Evolutionary conservation across 2,888 invertebrate species (phyloP), one percentile per base, ranked within the genome.

Genomic region (Chymomyza fuscimana): DNA sequence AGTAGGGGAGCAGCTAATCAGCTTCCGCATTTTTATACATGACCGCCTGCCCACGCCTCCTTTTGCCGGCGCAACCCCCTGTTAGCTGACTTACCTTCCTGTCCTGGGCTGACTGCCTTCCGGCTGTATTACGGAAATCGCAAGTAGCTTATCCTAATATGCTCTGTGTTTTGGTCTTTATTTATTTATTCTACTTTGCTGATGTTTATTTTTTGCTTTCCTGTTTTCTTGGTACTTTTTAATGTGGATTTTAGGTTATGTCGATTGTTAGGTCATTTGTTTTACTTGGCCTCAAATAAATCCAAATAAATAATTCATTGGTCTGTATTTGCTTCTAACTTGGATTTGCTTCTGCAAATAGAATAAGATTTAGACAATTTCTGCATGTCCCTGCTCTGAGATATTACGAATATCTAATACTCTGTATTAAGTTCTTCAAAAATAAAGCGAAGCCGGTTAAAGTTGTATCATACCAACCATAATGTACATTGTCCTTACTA

Each of bases 111-210:
- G 69, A 59, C 72, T 74, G 72, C 61, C 78, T 67, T 68, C 50
- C 76, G 80, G 83, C 67, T 85, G 71, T 83, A 81, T 86, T 76
- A 83, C 81, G 87, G 85, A 84, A 86, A 86, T 85, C 87, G 81
- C 85, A 86, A 85, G 87, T 82, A 85, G 85, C 87, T 85, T 85
- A 86, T 79, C 87, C 85, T 85, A 85, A 85, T 85, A 86, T 82
- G 87, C 87, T 82, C 85, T 85, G 82, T 86, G 85, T 86, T 84
- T 76, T 78, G 75, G 77, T 81, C 77, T 85, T 85, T 84, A 84
- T 84, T 84, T 85, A 86, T 86, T 85, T 82, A 80, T 77, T 78
- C 81, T 74, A 72, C 81, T 82, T 83, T 83, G 72, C 65, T 73
- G 78, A 74, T 77, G 75, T 75, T 69, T 69, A 69, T 67, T 67